Evolutionary conservation across 2,888 invertebrate genomes (phyloP), one percentile per base, ranked within the genome.

Genomic region (Epinotia bilunana): DNA sequence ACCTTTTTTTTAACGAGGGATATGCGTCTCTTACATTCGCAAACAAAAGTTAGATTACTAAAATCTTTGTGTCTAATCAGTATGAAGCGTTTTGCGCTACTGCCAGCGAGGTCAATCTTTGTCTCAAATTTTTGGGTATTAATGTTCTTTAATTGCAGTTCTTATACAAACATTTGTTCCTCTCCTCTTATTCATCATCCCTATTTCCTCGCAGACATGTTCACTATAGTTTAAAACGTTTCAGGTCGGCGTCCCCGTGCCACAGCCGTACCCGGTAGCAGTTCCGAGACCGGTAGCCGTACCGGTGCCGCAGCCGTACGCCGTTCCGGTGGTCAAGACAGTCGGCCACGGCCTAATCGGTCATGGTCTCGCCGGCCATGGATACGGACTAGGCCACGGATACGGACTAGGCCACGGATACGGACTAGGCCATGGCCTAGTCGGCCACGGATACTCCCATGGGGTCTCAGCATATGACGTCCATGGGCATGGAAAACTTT

Each of bases 261-360:
- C 94, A 6, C 91, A 91, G 0, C 94, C 94, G 3, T 94, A 92
- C 83, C 93, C 94, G 18, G 94, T 94, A 0, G 90, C 91, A 2
- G 91, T 94, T 0, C 82, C 91, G 3, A 91, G 83, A 74, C 92
- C 93, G 2, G 90, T 92, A 5, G 92, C 94, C 0, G 91, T 92
- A 0, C 92, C 93, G 3, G 90, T 93, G 0, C 84, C 90, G 0
- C 87, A 89, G 3, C 91, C 91, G 6, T 88, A 91, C 0, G 87
- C 88, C 13, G 89, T 91, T 0, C 90, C 91, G 13, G 76, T 88
- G 0, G 82, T 86, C 18, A 90, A 88, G 76, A 84, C 89, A 0
- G 78, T 85, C 33, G 63, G 62, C 18, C 68, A 62, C 57, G 73
- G 72, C 13, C 23, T 72, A 39, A 74, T 83, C 53, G 81, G 83